A percentile compares a stretch with the other conserved stretches of the same genome.
Conservation (phyloP, 37 sponge, comb jelly and placozoan species). For the Amphimedon queenslandica region DNA sequence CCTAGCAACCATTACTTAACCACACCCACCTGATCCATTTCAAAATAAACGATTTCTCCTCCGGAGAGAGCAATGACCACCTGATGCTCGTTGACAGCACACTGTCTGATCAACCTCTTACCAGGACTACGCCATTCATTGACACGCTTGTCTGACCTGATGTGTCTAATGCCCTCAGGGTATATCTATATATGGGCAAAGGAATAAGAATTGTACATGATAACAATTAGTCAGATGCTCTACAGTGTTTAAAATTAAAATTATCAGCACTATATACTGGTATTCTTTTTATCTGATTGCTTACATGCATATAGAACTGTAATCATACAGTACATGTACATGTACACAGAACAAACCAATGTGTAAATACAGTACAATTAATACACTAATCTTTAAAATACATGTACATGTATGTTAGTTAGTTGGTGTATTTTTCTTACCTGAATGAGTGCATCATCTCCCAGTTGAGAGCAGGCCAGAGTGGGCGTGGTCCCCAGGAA, state of each 20-base stretch:
- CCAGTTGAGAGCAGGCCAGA: slow-evolving; percentile 83
- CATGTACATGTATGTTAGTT: background rate
- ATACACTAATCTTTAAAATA: no score
- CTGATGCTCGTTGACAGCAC: slow-evolving; percentile 95
- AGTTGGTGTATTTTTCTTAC: no score
- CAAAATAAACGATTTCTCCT: slow-evolving; percentile 98
- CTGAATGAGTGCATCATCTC: slow-evolving; percentile 96
- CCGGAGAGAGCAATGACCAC: slow-evolving; percentile 95
- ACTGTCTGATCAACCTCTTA: slow-evolving; percentile 76
- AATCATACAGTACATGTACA: no score
- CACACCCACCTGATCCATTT: slow-evolving; percentile 81
- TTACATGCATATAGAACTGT: no score
- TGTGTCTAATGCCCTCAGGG: slow-evolving; percentile 96
- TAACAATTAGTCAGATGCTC: no score
- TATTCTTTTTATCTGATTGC: no score
- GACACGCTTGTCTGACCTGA: slow-evolving; percentile 88
- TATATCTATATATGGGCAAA: slow-evolving; percentile 89
- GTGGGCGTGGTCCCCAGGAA: slow-evolving; percentile 98
- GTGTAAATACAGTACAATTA: no score
- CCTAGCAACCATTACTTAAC: background rate
- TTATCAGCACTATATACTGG: no score
- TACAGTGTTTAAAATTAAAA: no score
- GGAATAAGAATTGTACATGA: no score
- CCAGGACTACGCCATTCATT: slow-evolving; percentile 97
- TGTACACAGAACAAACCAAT: no score